Evolutionary conservation across 2,888 invertebrate species (phyloP).

Genomic region (Coelinius sp.): DNA sequence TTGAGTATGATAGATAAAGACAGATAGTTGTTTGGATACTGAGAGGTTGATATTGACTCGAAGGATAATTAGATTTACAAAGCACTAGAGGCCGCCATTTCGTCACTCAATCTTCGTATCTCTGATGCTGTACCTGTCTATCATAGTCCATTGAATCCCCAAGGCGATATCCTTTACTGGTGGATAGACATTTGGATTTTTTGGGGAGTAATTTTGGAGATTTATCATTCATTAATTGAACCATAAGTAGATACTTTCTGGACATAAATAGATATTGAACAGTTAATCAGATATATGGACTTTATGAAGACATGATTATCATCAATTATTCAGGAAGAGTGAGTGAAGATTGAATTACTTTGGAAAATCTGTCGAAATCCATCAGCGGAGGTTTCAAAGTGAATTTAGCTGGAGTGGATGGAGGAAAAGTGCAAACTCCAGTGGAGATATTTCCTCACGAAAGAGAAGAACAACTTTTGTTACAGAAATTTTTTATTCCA

Average conservation of each 20-base stretch:
- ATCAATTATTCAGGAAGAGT: slow-evolving; percentile 1
- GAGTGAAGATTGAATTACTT: background rate
- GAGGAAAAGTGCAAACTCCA: background rate
- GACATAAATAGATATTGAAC: too few species aligned
- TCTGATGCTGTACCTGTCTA: background rate
- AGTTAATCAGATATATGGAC: too few species aligned
- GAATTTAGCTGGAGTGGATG: background rate
- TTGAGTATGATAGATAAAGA: background rate
- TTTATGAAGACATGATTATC: background rate
- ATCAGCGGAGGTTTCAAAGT: background rate
- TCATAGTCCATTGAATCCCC: background rate
- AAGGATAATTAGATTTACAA: slow-evolving; percentile 49
- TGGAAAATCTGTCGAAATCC: background rate
- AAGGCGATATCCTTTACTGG: background rate
- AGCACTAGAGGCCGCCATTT: slow-evolving; percentile 26
- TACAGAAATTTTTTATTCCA: background rate
- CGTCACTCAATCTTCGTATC: slow-evolving; percentile 1
- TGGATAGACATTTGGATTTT: slow-evolving; percentile 14
- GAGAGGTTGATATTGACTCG: slow-evolving; percentile 43
- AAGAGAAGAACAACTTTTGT: background rate
- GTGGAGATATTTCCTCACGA: background rate
- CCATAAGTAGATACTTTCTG: background rate
- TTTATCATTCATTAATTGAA: background rate
- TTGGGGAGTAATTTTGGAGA: background rate
- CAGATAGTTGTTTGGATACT: slow-evolving; percentile 17